Percentiles rank a stretch among this genome's conserved stretches.
phyloP scores from a whole-genome alignment of 2,888 invertebrate genomes.

The Dasysyrphus tricinctus region DNA sequence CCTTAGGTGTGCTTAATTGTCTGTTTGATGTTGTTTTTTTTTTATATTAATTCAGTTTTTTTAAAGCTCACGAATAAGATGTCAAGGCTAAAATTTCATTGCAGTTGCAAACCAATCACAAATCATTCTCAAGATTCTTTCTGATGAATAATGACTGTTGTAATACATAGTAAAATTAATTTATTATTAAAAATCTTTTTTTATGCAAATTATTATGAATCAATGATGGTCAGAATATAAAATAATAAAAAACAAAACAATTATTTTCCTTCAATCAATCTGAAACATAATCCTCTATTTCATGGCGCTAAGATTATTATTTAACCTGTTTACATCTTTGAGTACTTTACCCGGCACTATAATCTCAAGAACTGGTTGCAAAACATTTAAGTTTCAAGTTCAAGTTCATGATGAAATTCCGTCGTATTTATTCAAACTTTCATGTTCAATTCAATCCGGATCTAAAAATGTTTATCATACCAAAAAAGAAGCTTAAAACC shows the following conservation, averaged over 20 bases:
- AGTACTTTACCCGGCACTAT: background rate
- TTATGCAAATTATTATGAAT: conserved; percentile 17
- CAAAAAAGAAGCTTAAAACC: background rate
- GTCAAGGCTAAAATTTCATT: conserved; percentile 63
- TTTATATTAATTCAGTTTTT: no score
- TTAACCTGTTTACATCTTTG: conserved; percentile 5
- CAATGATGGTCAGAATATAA: conserved; percentile 1
- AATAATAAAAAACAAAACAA: background rate
- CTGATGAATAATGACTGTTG: conserved; percentile 18
- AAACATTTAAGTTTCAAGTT: conserved; percentile 23
- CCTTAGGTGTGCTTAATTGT: conserved; percentile 61
- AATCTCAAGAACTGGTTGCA: background rate
- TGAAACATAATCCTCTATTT: conserved; percentile 10
- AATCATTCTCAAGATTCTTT: conserved; percentile 37
- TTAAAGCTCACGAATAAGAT: conserved; percentile 34
- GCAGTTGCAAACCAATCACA: conserved; percentile 35
- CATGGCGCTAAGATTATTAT: conserved; percentile 27
- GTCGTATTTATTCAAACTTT: background rate
- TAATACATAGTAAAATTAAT: conserved; percentile 19
- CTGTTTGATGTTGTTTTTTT: conserved; percentile 32
- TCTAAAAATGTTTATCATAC: background rate
- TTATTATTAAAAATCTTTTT: conserved; percentile 13
- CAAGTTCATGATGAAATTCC: conserved; percentile 19
- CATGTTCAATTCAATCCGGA: background rate
- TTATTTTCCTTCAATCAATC: conserved; percentile 10